Evolutionary conservation across 2,113 vertebrate species (phyloP), one percentile per base, ranked within the genome.

Genomic region (Erythrolamprus reginae): DNA sequence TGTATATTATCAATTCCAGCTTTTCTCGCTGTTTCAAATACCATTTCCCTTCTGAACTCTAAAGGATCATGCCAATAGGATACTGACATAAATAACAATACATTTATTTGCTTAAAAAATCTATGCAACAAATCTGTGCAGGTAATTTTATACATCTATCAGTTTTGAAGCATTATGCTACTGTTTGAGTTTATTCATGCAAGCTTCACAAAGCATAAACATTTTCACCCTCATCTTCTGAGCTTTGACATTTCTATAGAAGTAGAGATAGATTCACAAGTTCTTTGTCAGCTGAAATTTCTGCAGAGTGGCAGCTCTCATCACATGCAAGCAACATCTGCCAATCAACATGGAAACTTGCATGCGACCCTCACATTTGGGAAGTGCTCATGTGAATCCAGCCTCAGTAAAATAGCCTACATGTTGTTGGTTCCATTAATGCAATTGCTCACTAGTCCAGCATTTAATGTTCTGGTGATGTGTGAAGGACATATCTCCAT

Each of bases 351-450:
- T 1, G 3, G 23, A 38, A 50, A 24, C 53, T 24, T 52, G 33
- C 56, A 51, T 86, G 33, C 5, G 24, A 61, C 56, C 85, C 38
- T 87, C 58, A 10, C 50, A 70, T 47, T 47, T 86, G 33, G 42
- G 89, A 90, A 90, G 61, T 86, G 50, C 61, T 90, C 58, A 51
- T 86, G 84, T 90, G 84, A 93, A 52, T 19, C 92, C n/a, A 93
- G 84, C 82, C 82, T 89, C 86, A 42, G 38, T 47, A 70, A 82
- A 7, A 5, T 89, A 93, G 88, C 90, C 90, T n/a, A 47, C 33
- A 87, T 7, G 1, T 89, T 93, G 93, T 92, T 26, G 52, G 92
- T 90, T 82, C 88, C 38, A 47, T 88, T 92, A 88, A 7, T 87
- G 88, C 82, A 91, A 82, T 55, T 17, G 4, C 28, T 92, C 77